A percentile compares a stretch with the other conserved stretches of the same genome.
These are phyloP conservation scores for Euschistus heros DNA, from an alignment of 1,140 invertebrate genomes.

Conservation along the genomic window DNA sequence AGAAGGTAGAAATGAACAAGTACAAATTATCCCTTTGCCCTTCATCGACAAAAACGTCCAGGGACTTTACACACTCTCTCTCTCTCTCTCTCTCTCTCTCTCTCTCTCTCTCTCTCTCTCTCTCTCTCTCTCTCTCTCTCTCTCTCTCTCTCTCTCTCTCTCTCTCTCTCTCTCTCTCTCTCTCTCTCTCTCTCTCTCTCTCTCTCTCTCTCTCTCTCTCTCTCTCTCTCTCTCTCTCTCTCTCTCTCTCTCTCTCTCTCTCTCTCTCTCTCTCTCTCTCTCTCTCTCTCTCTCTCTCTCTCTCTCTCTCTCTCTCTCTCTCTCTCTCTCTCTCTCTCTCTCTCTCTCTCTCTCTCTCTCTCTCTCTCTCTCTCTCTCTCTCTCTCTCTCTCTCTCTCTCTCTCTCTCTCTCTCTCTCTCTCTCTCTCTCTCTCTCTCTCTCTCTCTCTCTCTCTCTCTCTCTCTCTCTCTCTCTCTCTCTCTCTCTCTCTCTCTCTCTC, in stretches of 20 bases:
- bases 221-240: conserved; percentile 13
- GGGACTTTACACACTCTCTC: background rate
- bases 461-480: background rate
- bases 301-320: conserved; percentile 15
- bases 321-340: conserved; percentile 15
- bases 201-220: conserved; percentile 15
- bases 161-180: conserved; percentile 14
- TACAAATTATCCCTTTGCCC: too few relatives aligned
- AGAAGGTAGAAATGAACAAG: too few relatives aligned
- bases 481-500: conserved; percentile 7
- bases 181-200: conserved; percentile 14
- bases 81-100: conserved; percentile 15
- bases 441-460: background rate
- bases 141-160: conserved; percentile 11
- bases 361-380: conserved; percentile 2
- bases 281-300: conserved; percentile 14
- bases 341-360: conserved; percentile 15
- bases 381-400: background rate
- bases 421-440: background rate
- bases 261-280: conserved; percentile 9
- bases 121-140: conserved; percentile 15
- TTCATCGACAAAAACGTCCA: too few relatives aligned
- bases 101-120: conserved; percentile 14
- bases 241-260: conserved; percentile 15
- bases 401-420: background rate